Evolutionary conservation across 2,797 vertebrate species (phyloP), one percentile per base, ranked within the genome.

Genomic region (Mallotus villosus): DNA sequence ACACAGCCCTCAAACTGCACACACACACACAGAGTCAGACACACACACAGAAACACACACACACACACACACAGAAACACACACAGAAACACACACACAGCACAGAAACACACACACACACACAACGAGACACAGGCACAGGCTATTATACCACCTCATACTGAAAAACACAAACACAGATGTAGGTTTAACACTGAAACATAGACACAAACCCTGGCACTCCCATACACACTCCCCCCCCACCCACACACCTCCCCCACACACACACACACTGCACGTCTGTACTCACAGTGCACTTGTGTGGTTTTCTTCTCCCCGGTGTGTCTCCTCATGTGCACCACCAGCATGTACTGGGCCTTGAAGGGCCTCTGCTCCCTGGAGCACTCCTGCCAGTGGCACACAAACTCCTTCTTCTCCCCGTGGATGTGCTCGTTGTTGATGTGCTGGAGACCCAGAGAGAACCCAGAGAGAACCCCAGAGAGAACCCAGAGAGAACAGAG

Each of bases 361-460:
- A 99, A 99, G 59, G 98, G 97, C 37, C 97, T 89, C 88, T 97
- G 97, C 81, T 99, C 97, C 71, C 97, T 91, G 22, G 96, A 98
- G 62, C 97, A 98, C 1, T 97, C 96, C 64, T 92, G 92, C 97
- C 97, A 99, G 79, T 98, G 97, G 85, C 98, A 99, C 82, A 99
- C 97, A 29, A 99, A 99, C 89, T 99, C 97, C 90, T 99, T 99
- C 92, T 97, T 97, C 86, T 99, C 97, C 4, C 97, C 97, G 0
- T 99, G 98, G 90, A 99, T 99, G 80, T 99, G 98, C 78, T 99
- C 98, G 0, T 98, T 99, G 86, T 99, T 99, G 84, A 99, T 99
- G 86, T 99, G 98, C 98, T 99, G 84, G 74, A 60, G 59, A 63
- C 12, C 34, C 34, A 37, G 34, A n/a, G n/a, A n/a, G 32, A 6